These are phyloP conservation scores for Mellilla xanthometata DNA, from an alignment of 2,888 invertebrate genomes.

Conservation along the genomic window DNA sequence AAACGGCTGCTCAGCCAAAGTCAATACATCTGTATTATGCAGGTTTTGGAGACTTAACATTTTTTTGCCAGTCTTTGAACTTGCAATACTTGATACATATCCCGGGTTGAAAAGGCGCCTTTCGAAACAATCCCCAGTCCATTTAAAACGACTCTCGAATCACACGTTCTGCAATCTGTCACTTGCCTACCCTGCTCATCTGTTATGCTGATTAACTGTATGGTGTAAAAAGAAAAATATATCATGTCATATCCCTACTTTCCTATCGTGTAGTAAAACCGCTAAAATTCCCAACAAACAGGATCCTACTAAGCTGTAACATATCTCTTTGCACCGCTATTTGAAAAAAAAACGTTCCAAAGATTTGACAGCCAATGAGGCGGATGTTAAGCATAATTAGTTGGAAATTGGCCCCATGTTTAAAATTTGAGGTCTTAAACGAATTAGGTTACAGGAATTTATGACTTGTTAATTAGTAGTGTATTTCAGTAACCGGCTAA, in stretches of 20 bases:
- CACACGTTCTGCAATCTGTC: too few relatives aligned
- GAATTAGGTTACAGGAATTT: conserved; percentile 26
- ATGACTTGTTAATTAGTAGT: conserved; percentile 26
- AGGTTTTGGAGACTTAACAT: too few relatives aligned
- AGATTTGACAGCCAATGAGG: conserved; percentile 72
- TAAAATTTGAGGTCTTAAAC: conserved; percentile 28
- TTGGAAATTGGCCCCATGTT: conserved; percentile 67
- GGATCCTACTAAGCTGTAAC: conserved; percentile 60
- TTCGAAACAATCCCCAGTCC: not conserved
- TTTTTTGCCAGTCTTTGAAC: too few relatives aligned
- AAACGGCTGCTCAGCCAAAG: too few relatives aligned
- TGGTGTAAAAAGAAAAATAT: too few relatives aligned
- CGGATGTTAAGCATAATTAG: conserved; percentile 76
- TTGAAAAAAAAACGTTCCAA: conserved; percentile 51
- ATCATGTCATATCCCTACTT: conserved; percentile 36
- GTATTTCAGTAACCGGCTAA: too few relatives aligned
- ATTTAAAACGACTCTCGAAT: conserved; percentile 18
- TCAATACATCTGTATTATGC: too few relatives aligned
- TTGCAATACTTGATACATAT: too few relatives aligned
- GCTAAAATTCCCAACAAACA: conserved; percentile 40
- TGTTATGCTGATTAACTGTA: too few relatives aligned
- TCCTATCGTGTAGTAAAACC: conserved; percentile 24
- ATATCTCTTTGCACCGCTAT: conserved; percentile 44
- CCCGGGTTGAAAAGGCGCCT: too few relatives aligned
- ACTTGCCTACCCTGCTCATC: too few relatives aligned